Base-by-base conservation (phyloP, 2,888 invertebrate genomes). In the Minunthozetes semirufus region DNA sequence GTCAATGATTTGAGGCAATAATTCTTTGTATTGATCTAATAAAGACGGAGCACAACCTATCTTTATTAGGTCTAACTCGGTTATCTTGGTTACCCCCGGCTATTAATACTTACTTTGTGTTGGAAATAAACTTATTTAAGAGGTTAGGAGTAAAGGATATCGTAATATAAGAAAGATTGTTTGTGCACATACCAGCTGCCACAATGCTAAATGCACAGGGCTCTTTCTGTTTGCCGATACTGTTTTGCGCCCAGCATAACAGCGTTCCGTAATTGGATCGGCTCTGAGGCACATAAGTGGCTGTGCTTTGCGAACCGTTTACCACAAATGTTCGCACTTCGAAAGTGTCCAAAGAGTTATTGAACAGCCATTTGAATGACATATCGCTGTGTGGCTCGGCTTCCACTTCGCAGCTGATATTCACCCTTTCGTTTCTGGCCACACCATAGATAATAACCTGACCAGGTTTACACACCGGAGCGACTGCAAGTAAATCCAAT, bases 361-460 rank as follows among this genome's bases (percentile, higher is more conserved):
- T 78, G 56, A 78, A 77, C 22, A 72, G 75, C 79, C 79, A 79
- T 13, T 77, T 63, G 73, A 79, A 79, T 5, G 70, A 72, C 48
- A 80, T 79, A 42, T 80, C 78, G 19, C 76, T 73, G n/a, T n/a
- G n/a, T 11, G 80, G 80, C 46, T 79, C 78, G 13, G 80, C 79
- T 27, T 78, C 78, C 0, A 80, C 78, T 61, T 79, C 78, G 66
- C 80, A 80, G 15, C 76, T 76, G 15, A 80, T 77, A 13, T 74
- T 74, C 4, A 77, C 78, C 17, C 76, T 76, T 66, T 80, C 80
- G 22, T 77, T 76, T 71, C 78, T 76, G 1, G 80, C 80, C 1
- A 79, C 80, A 11, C 79, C 79, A 50, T 79, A 80, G 9, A 77
- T 76, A 33, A 79, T 77, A 63, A 77, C 78, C 56, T 77, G 78